Percentiles rank a stretch among this genome's conserved stretches.
These are phyloP conservation scores for Albula glossodonta DNA, from an alignment of 2,113 vertebrate species.

Conservation along the genomic window DNA sequence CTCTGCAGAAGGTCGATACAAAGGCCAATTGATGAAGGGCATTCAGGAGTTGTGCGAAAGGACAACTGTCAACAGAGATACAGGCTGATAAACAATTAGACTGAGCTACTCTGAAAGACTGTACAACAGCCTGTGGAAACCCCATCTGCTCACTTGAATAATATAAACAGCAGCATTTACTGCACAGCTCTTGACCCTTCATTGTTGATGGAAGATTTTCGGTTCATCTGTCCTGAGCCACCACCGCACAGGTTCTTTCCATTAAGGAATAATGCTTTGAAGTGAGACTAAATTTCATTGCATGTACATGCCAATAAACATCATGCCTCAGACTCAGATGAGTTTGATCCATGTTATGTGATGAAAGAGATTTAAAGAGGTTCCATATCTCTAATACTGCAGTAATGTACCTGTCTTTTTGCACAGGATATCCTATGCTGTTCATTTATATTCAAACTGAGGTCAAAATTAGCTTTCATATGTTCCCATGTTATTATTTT, in stretches of 20 bases:
- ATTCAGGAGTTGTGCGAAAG: background rate
- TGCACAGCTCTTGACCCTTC: background rate
- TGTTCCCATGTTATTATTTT: background rate
- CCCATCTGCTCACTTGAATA: background rate
- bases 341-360: no score
- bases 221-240: background rate
- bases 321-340: no score
- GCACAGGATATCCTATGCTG: background rate
- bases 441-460: background rate
- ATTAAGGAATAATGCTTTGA: background rate
- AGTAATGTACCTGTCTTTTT: background rate
- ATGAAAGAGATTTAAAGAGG: no score
- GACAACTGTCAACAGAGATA: background rate
- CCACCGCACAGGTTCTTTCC: background rate
- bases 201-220: background rate
- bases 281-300: background rate
- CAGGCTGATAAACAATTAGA: no score
- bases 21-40: background rate
- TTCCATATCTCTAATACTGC: no score
- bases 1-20: background rate
- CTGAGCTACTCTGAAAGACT: no score
- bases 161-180: background rate
- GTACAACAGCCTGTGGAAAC: background rate
- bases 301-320: no score
- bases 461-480: background rate